These are phyloP conservation scores for Choloepus hoffmanni DNA, from an alignment of 2,113 vertebrate genomes.

Conservation along the genomic window DNA sequence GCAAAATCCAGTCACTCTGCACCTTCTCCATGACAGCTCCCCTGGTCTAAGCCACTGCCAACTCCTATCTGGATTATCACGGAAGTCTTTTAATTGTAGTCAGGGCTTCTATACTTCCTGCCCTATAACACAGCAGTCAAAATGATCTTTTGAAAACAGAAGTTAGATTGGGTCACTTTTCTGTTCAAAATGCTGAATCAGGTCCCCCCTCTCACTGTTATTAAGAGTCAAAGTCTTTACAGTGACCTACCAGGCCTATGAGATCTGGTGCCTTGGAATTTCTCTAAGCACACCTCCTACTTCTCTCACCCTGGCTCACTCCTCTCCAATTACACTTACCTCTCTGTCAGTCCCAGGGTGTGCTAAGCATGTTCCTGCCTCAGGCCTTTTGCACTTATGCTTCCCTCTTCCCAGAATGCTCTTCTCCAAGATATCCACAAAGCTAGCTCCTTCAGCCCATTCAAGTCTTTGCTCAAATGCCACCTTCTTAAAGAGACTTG, in stretches of 20 bases:
- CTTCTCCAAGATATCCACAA: too few relatives aligned
- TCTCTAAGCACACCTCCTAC: background rate
- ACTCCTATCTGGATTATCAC: background rate
- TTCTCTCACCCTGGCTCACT: background rate
- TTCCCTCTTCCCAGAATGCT: background rate
- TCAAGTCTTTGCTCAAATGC: too few relatives aligned
- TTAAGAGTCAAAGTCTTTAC: background rate
- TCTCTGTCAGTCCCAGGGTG: background rate
- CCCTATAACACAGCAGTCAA: background rate
- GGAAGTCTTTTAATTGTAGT: background rate
- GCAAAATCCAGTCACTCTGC: background rate
- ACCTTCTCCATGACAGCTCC: too few relatives aligned
- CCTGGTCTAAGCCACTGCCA: background rate
- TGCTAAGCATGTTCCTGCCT: background rate
- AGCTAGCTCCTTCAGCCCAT: too few relatives aligned
- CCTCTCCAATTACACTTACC: accelerated
- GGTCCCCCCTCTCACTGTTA: background rate
- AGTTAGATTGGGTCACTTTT: background rate
- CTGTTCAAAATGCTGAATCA: background rate
- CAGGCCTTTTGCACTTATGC: background rate
- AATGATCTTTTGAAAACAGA: background rate
- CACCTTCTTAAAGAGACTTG: background rate
- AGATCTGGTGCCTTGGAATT: too few relatives aligned
- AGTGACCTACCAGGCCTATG: accelerated
- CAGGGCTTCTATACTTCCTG: background rate